Evolutionary conservation across 2,797 vertebrate species (phyloP).

Genomic region (Eulemur mongoz): DNA sequence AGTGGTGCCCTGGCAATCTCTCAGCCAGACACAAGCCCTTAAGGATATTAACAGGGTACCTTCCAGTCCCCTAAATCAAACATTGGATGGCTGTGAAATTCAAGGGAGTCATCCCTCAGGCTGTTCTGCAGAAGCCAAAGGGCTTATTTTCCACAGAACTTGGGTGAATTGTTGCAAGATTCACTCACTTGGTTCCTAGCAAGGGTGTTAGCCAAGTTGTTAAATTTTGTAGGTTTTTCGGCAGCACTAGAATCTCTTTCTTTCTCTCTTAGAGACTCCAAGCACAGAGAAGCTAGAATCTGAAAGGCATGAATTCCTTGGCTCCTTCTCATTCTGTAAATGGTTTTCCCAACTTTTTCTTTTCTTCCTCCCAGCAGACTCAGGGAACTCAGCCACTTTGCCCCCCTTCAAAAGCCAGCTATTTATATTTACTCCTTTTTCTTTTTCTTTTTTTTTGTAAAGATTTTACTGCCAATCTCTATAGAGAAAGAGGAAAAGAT

Average conservation of each 20-base stretch:
- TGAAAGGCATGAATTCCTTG: background rate
- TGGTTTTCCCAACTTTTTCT: background rate
- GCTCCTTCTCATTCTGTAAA: background rate
- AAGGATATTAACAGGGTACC: fast-evolving
- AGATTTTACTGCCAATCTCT: background rate
- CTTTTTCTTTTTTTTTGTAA: background rate
- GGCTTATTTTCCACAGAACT: background rate
- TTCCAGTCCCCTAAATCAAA: background rate
- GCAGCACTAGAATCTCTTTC: background rate
- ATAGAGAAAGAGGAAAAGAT: background rate
- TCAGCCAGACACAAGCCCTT: background rate
- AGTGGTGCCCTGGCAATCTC: too few species aligned
- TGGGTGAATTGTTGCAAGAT: background rate
- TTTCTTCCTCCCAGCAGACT: background rate
- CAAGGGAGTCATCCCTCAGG: background rate
- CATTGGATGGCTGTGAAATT: background rate
- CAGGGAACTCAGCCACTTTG: too few species aligned
- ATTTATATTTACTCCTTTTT: background rate
- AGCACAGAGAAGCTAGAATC: background rate
- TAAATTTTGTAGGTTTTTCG: background rate
- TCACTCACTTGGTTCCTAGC: background rate
- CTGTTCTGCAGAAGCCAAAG: background rate
- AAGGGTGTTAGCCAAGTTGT: background rate
- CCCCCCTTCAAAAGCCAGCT: background rate
- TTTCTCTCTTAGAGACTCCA: background rate